Evolutionary conservation across 2,797 vertebrate species (phyloP).

Genomic region (Hydrolagus colliei): DNA sequence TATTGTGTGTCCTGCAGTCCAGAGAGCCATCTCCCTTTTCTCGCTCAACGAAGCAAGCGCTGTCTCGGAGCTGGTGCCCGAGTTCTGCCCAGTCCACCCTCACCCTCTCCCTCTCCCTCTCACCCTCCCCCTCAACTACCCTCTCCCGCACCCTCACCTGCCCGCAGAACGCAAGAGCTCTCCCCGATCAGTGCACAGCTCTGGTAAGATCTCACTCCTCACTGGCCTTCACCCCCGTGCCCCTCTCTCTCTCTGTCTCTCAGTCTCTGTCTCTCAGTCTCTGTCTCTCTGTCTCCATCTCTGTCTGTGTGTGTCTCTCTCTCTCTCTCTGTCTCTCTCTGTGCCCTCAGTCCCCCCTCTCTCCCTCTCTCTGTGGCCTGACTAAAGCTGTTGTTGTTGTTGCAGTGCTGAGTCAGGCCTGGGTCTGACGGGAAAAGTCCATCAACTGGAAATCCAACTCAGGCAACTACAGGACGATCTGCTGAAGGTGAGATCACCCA

Average conservation of each 20-base stretch:
- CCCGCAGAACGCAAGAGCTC: constrained; percentile 62
- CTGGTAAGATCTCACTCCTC: constrained; percentile 48
- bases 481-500: constrained; percentile 60
- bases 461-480: constrained; percentile 82
- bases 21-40: constrained; percentile 80
- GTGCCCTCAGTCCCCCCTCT: too few relatives aligned
- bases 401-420: constrained; percentile 64
- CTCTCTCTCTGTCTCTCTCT: too few relatives aligned
- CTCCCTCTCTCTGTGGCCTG: too few relatives aligned
- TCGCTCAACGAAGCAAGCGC: constrained; percentile 66
- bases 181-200: constrained; percentile 71
- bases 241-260: not conserved
- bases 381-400: too few relatives aligned
- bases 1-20: constrained; percentile 58
- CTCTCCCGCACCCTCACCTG: constrained; percentile 54
- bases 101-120: constrained; percentile 41
- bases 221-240: not conserved
- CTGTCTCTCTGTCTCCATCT: too few relatives aligned
- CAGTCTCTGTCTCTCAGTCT: not conserved
- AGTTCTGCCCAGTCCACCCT: constrained; percentile 62
- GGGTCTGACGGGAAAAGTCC: constrained; percentile 73
- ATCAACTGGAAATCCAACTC: constrained; percentile 80
- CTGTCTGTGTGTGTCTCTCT: too few relatives aligned
- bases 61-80: constrained; percentile 57
- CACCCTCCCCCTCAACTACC: too few relatives aligned